Conservation (phyloP, 2,797 vertebrate genomes). For the Peromyscus nudipes region DNA sequence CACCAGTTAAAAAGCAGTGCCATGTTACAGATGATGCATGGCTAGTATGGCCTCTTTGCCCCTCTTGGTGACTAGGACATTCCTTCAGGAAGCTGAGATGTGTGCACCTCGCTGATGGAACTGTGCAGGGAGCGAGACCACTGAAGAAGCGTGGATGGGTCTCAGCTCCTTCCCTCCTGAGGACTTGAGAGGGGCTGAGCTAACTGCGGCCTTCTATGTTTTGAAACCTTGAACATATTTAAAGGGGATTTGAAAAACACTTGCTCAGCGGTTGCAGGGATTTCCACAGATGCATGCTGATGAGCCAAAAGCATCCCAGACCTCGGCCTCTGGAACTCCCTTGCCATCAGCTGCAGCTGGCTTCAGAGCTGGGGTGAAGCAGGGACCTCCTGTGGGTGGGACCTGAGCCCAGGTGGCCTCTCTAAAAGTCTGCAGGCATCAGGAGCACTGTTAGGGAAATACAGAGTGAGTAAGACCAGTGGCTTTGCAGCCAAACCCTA, state of each 20-base stretch:
- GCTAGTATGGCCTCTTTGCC: neutral
- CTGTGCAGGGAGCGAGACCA: neutral
- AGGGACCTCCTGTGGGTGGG: neutral
- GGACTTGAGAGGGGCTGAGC: conserved; percentile 21
- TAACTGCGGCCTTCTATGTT: conserved; percentile 76
- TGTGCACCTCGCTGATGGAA: too few relatives aligned
- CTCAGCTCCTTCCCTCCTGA: neutral
- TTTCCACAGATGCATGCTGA: conserved; percentile 79
- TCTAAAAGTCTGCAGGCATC: conserved; percentile 74
- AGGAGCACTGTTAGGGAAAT: conserved; percentile 83
- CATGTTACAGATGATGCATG: neutral
- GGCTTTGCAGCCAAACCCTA: conserved; percentile 87
- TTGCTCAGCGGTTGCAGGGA: conserved; percentile 75
- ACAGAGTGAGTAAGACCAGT: conserved; percentile 84
- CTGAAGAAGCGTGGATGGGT: neutral
- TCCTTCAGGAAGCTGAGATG: neutral
- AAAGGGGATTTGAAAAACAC: conserved; percentile 66
- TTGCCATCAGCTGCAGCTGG: conserved; percentile 72
- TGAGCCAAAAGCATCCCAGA: conserved; percentile 82
- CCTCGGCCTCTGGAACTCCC: conserved; percentile 74
- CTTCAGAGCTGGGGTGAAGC: conserved; percentile 80
- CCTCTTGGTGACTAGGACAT: neutral
- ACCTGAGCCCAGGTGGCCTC: neutral
- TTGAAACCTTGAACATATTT: conserved; percentile 79
- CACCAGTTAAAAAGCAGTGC: neutral